A percentile compares a stretch with the other conserved stretches of the same genome.
These are phyloP conservation scores for Nomada fabriciana DNA, from an alignment of 2,888 invertebrate genomes.

Conservation along the genomic window DNA sequence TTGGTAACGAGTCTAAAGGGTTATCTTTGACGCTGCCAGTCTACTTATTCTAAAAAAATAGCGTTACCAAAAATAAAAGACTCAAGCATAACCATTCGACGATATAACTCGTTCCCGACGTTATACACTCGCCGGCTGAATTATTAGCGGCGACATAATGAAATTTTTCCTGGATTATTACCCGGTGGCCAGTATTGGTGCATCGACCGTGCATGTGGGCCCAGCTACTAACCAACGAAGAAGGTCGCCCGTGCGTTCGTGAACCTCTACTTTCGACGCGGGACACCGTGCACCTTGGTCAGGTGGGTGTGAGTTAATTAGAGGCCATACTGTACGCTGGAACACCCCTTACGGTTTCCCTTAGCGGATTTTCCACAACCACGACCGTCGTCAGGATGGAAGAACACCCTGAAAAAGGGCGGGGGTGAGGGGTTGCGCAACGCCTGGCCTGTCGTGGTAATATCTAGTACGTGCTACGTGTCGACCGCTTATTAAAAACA, in stretches of 20 bases:
- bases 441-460: slow-evolving; percentile 76
- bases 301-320: slow-evolving; percentile 78
- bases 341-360: slow-evolving; percentile 49
- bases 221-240: slow-evolving; percentile 17
- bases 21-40: no score
- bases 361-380: slow-evolving; percentile 20
- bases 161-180: slow-evolving; percentile 72
- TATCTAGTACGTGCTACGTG: slow-evolving; percentile 80
- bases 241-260: slow-evolving; percentile 47
- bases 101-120: slow-evolving; percentile 26
- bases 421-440: slow-evolving; percentile 20
- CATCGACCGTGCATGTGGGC: slow-evolving; percentile 53
- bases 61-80: no score
- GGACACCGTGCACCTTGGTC: slow-evolving; percentile 56
- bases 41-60: neutral
- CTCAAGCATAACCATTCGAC: neutral
- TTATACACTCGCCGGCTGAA: slow-evolving; percentile 59
- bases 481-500: slow-evolving; percentile 83
- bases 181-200: slow-evolving; percentile 31
- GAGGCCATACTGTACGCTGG: slow-evolving; percentile 67
- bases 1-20: no score
- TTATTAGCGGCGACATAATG: slow-evolving; percentile 68
- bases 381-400: slow-evolving; percentile 54
- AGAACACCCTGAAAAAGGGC: slow-evolving; percentile 63
- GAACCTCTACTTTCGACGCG: slow-evolving; percentile 56